Conservation (phyloP, 2,113 vertebrate genomes). For the Archocentrus centrarchus region DNA sequence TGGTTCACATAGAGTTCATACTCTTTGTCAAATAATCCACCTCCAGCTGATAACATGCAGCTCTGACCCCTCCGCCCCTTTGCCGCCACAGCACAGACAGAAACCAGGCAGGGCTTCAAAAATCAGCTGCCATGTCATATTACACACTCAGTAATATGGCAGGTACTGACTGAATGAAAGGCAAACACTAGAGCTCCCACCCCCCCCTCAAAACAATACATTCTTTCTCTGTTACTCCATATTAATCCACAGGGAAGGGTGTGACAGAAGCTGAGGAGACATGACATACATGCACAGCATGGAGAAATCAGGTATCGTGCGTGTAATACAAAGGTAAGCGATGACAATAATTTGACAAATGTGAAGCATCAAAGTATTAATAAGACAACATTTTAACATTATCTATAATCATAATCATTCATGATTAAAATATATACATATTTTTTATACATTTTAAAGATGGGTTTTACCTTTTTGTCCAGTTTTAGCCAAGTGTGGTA, state of each 20-base stretch:
- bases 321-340: not conserved
- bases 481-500: slow-evolving; percentile 95
- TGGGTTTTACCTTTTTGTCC: slow-evolving; percentile 92
- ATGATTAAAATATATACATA: not conserved
- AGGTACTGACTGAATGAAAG: slow-evolving; percentile 65
- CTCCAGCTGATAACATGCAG: slow-evolving; percentile 24
- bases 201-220: slow-evolving; percentile 35
- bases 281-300: not conserved
- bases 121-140: not conserved
- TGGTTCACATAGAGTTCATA: slow-evolving; percentile 57
- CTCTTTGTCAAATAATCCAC: slow-evolving; percentile 34
- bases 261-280: slow-evolving; percentile 1
- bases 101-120: not conserved
- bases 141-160: not conserved
- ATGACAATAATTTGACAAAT: not conserved
- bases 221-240: slow-evolving; percentile 32
- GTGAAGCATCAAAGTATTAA: not conserved
- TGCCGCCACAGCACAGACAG: not conserved
- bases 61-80: not conserved
- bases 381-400: not conserved
- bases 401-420: not conserved
- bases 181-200: slow-evolving; percentile 40
- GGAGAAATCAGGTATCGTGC: not conserved
- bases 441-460: not conserved
- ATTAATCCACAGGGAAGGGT: not conserved